Percentiles rank a stretch among this genome's conserved stretches.
Conservation (phyloP, 2,888 invertebrate genomes). For the Eristalis pertinax region DNA sequence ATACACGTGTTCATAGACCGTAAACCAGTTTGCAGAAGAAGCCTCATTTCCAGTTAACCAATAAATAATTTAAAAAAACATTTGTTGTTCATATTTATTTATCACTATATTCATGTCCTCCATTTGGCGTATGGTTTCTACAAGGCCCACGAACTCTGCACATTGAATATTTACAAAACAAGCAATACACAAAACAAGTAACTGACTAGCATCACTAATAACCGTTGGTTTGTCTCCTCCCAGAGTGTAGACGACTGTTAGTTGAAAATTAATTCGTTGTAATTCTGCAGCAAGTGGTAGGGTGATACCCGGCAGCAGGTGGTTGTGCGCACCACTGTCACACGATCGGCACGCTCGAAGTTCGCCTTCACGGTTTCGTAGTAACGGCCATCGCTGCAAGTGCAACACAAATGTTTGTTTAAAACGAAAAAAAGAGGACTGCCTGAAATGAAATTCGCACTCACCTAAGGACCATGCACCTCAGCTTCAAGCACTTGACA, state of each 20-base stretch:
- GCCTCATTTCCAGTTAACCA: no score
- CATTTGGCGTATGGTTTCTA: not conserved
- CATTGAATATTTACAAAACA: slow-evolving; percentile 38
- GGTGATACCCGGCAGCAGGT: slow-evolving; percentile 98
- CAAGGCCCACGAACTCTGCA: not conserved
- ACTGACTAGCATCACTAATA: slow-evolving; percentile 53
- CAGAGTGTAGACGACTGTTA: slow-evolving; percentile 81
- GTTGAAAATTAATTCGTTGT: slow-evolving; percentile 97
- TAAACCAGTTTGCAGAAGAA: no score
- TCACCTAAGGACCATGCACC: slow-evolving; percentile 95
- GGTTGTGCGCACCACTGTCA: slow-evolving; percentile 97
- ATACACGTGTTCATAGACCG: not conserved
- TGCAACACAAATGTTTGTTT: not conserved
- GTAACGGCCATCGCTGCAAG: slow-evolving; percentile 96
- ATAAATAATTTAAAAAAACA: not conserved
- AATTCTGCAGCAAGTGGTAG: slow-evolving; percentile 95
- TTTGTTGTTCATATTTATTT: not conserved
- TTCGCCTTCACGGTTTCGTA: slow-evolving; percentile 99
- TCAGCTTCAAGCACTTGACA: slow-evolving; percentile 95
- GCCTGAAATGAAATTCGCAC: slow-evolving; percentile 25
- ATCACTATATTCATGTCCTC: not conserved
- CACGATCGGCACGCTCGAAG: slow-evolving; percentile 98
- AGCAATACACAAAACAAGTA: slow-evolving; percentile 14
- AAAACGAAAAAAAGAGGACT: not conserved
- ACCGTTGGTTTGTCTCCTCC: not conserved